Evolutionary conservation across 2,888 invertebrate genomes (phyloP).

Genomic region (Clanis bilineata): DNA sequence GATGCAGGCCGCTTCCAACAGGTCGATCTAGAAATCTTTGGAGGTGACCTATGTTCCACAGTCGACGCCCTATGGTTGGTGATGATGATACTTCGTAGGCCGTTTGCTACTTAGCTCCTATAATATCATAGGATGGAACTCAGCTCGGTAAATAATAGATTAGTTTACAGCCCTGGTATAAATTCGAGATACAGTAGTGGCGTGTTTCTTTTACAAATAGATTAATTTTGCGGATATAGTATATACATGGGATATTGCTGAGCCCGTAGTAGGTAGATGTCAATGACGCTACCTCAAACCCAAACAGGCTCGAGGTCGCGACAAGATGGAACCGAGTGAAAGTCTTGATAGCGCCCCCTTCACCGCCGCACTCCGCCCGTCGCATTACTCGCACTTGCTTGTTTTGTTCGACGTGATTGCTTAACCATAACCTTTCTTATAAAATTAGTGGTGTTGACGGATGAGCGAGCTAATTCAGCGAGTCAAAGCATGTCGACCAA

Average conservation of each 20-base stretch:
- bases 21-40: too few relatives aligned
- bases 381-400: not conserved
- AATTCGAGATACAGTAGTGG: too few relatives aligned
- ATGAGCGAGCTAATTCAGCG: conserved; percentile 26
- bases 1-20: too few relatives aligned
- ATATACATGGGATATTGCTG: not conserved
- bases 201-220: too few relatives aligned
- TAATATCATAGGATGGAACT: too few relatives aligned
- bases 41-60: too few relatives aligned
- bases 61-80: too few relatives aligned
- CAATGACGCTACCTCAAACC: not conserved
- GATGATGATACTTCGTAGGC: too few relatives aligned
- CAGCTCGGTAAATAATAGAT: too few relatives aligned
- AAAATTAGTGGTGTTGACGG: conserved; percentile 23
- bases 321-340: conserved; percentile 50
- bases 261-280: not conserved
- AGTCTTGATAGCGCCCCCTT: conserved; percentile 40
- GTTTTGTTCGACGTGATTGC: conserved; percentile 29
- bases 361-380: conserved; percentile 10
- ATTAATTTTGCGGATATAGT: not conserved
- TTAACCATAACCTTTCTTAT: conserved; percentile 35
- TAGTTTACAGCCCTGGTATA: too few relatives aligned
- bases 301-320: conserved; percentile 41
- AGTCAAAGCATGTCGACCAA: conserved; percentile 20
- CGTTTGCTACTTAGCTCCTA: too few relatives aligned